phyloP scores from a whole-genome alignment of 2,113 vertebrate species.

The Oryzias melastigma region DNA sequence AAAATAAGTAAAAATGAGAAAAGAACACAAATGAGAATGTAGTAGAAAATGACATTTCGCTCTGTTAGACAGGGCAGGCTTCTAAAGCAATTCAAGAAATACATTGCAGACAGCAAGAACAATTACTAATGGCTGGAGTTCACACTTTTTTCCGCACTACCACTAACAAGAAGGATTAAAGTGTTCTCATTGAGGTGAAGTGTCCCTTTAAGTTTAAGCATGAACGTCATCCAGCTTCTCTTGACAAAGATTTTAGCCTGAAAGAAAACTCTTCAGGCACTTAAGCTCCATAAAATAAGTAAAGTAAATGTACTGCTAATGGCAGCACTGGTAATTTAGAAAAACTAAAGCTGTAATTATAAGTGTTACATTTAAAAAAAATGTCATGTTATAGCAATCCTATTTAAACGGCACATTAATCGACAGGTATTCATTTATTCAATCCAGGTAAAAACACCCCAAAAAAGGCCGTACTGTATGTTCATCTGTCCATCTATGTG shows the following conservation, averaged over 20 bases:
- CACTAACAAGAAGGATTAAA: too few relatives aligned
- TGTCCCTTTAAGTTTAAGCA: conserved; percentile 5
- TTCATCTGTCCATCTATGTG: conserved; percentile 28
- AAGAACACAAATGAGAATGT: too few relatives aligned
- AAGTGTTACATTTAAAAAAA: conserved; percentile 1
- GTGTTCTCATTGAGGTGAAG: conserved; percentile 4
- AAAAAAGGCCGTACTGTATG: conserved; percentile 25
- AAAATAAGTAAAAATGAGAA: neutral
- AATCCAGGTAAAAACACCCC: conserved; percentile 32
- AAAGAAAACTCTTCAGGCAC: conserved; percentile 49
- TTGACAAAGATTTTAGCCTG: conserved; percentile 11
- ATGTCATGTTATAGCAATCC: conserved; percentile 22
- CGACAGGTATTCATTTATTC: conserved; percentile 43
- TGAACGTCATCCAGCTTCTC: neutral
- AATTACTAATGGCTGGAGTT: neutral
- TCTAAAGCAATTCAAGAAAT: neutral
- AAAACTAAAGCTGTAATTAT: neutral
- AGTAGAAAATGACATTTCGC: too few relatives aligned
- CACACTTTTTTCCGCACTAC: neutral
- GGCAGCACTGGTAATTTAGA: conserved; percentile 11
- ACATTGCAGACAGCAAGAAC: neutral
- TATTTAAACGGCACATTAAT: conserved; percentile 21
- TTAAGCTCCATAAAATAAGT: conserved; percentile 40
- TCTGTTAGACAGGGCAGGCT: too few relatives aligned
- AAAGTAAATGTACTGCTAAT: conserved; percentile 9